Evolutionary conservation across 2,113 vertebrate genomes (phyloP).

Genomic region (Stigmatopora nigra): DNA sequence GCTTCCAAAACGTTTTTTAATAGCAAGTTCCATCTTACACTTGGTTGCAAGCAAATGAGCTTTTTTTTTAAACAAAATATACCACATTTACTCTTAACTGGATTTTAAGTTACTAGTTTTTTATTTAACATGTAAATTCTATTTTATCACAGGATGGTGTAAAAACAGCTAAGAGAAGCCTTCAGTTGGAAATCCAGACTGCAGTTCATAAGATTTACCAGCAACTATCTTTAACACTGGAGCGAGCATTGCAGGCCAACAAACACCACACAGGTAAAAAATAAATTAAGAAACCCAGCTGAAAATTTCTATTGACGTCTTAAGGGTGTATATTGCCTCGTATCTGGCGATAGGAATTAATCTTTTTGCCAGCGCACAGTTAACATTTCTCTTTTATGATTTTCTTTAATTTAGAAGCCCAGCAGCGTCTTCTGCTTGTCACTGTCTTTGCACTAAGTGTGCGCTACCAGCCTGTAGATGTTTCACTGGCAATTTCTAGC

Average conservation of each 20-base stretch:
- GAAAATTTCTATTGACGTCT: not conserved
- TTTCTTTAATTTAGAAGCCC: slow-evolving; percentile 74
- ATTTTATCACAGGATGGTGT: slow-evolving; percentile 79
- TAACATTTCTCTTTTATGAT: not conserved
- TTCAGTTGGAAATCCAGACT: slow-evolving; percentile 91
- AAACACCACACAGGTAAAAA: slow-evolving; percentile 88
- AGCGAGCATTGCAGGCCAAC: slow-evolving; percentile 89
- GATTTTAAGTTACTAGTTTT: not conserved
- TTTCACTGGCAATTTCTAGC: slow-evolving; percentile 92
- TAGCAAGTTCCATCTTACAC: too few species aligned
- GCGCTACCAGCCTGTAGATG: slow-evolving; percentile 93
- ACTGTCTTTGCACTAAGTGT: slow-evolving; percentile 94
- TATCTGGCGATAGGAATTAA: too few species aligned
- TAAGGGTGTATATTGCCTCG: too few species aligned
- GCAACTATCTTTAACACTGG: slow-evolving; percentile 87
- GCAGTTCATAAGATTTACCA: slow-evolving; percentile 98
- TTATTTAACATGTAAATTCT: not conserved
- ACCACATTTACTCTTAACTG: not conserved
- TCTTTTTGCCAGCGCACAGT: not conserved
- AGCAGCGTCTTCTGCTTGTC: slow-evolving; percentile 92
- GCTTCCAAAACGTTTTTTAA: too few species aligned
- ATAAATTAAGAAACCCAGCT: not conserved
- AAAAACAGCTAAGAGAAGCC: slow-evolving; percentile 84
- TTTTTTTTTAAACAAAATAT: not conserved
- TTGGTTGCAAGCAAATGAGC: too few species aligned